A percentile compares a stretch with the other conserved stretches of the same genome.
These are phyloP conservation scores for Nemopilema nomurai DNA, from an alignment of 30 jellyfish, hydroid and myxozoan genomes.

Conservation along the genomic window DNA sequence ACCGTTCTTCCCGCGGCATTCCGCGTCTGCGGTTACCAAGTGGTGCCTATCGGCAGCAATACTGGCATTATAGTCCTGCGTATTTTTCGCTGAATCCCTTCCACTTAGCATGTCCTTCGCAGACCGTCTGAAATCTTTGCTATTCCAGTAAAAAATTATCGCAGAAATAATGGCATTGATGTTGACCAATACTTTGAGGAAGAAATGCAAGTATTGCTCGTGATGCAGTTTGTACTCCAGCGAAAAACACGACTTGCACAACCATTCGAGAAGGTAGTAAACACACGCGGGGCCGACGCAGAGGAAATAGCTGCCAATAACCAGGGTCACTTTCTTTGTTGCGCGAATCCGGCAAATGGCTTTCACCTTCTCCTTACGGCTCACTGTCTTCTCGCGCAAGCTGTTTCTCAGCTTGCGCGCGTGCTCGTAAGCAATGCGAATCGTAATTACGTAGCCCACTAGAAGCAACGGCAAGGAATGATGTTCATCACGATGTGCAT, in stretches of 20 bases:
- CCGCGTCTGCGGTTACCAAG: neutral
- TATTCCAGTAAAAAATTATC: slow-evolving; percentile 74
- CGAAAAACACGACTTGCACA: slow-evolving; percentile 60
- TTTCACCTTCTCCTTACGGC: slow-evolving; percentile 37
- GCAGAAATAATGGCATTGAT: slow-evolving; percentile 77
- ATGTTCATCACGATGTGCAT: slow-evolving; percentile 68
- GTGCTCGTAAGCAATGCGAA: slow-evolving; percentile 71
- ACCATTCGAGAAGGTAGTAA: slow-evolving; percentile 72
- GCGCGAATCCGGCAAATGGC: slow-evolving; percentile 65
- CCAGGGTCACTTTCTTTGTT: slow-evolving; percentile 62
- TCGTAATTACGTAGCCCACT: slow-evolving; percentile 51
- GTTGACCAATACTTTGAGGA: slow-evolving; percentile 66
- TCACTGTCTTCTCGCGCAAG: neutral
- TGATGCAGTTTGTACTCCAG: slow-evolving; percentile 28
- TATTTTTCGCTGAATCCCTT: slow-evolving; percentile 9
- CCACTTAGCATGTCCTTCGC: slow-evolving; percentile 49
- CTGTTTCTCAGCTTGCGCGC: slow-evolving; percentile 16
- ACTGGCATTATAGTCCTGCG: neutral
- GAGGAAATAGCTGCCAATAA: slow-evolving; percentile 72
- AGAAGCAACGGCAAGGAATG: slow-evolving; percentile 65
- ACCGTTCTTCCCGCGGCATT: neutral
- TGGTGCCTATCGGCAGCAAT: neutral
- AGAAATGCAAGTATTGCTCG: slow-evolving; percentile 63
- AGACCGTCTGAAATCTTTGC: slow-evolving; percentile 51
- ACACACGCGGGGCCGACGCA: slow-evolving; percentile 81